phyloP scores from a whole-genome alignment of 2,888 invertebrate species.

The Malthinus flaveolus region DNA sequence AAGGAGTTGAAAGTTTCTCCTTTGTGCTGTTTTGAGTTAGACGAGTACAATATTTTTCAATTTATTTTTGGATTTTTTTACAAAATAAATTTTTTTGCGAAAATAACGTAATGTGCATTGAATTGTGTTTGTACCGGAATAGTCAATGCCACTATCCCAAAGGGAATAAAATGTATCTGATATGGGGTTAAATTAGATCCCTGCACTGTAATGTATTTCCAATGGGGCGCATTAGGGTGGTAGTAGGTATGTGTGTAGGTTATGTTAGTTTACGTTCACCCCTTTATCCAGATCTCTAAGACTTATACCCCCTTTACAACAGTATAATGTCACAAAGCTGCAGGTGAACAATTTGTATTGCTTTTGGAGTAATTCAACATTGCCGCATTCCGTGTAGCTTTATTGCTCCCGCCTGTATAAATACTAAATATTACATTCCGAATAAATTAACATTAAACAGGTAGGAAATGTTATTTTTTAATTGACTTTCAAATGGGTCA shows the following conservation, averaged over 20 bases:
- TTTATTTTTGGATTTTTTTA: no score
- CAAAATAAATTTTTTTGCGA: no score
- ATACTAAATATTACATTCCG: no score
- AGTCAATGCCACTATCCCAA: conserved; percentile 42
- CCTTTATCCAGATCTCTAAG: conserved; percentile 25
- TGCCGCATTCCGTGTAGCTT: neutral
- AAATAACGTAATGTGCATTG: neutral
- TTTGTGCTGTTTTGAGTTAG: no score
- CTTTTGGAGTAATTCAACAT: conserved; percentile 16
- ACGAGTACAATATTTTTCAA: no score
- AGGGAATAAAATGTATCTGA: conserved; percentile 44
- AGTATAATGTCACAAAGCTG: conserved; percentile 17
- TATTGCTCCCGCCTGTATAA: no score
- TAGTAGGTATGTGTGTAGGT: conserved; percentile 21
- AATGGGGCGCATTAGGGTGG: conserved; percentile 39
- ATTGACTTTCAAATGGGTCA: no score
- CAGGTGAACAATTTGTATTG: conserved; percentile 31
- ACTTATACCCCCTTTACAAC: conserved; percentile 20
- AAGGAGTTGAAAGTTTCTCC: no score
- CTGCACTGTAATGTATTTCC: conserved; percentile 47
- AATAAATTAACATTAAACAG: no score
- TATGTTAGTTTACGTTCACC: conserved; percentile 26
- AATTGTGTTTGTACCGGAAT: conserved; percentile 44
- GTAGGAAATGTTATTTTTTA: no score
- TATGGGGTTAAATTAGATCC: conserved; percentile 41